phyloP scores from a whole-genome alignment of 2,888 invertebrate genomes.

The Piscicola geometra region DNA sequence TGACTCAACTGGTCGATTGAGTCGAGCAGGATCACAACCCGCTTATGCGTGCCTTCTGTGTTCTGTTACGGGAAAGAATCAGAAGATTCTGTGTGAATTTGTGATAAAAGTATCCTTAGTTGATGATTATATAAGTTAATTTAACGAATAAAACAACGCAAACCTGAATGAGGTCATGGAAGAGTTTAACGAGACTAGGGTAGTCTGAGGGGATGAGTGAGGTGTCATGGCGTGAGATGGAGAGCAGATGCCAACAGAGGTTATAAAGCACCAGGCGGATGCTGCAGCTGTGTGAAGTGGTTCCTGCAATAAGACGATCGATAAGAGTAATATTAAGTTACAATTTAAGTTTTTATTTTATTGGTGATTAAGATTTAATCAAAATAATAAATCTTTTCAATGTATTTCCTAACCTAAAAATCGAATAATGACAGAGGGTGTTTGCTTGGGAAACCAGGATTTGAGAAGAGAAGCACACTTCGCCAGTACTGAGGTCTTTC shows the following conservation, averaged over 20 bases:
- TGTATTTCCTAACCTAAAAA: slow-evolving; percentile 45
- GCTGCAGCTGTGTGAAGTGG: slow-evolving; percentile 44
- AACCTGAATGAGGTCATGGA: slow-evolving; percentile 42
- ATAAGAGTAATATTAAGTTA: slow-evolving; percentile 10
- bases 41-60: slow-evolving; percentile 41
- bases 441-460: slow-evolving; percentile 40
- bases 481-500: slow-evolving; percentile 46
- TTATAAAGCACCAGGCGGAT: slow-evolving; percentile 43
- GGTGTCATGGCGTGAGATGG: slow-evolving; percentile 35
- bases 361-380: not conserved
- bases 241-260: slow-evolving; percentile 44
- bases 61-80: slow-evolving; percentile 28
- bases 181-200: slow-evolving; percentile 41
- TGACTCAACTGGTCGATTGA: slow-evolving; percentile 46
- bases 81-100: not conserved
- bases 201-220: slow-evolving; percentile 42
- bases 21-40: slow-evolving; percentile 45
- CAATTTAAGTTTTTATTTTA: not conserved
- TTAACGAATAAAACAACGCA: slow-evolving; percentile 7
- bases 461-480: slow-evolving; percentile 42
- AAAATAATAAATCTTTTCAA: no score
- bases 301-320: slow-evolving; percentile 39
- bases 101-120: not conserved
- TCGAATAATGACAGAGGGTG: slow-evolving; percentile 41
- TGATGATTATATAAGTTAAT: not conserved